phyloP scores from a whole-genome alignment of 2,113 vertebrate species.

The Rhipidura dahli region DNA sequence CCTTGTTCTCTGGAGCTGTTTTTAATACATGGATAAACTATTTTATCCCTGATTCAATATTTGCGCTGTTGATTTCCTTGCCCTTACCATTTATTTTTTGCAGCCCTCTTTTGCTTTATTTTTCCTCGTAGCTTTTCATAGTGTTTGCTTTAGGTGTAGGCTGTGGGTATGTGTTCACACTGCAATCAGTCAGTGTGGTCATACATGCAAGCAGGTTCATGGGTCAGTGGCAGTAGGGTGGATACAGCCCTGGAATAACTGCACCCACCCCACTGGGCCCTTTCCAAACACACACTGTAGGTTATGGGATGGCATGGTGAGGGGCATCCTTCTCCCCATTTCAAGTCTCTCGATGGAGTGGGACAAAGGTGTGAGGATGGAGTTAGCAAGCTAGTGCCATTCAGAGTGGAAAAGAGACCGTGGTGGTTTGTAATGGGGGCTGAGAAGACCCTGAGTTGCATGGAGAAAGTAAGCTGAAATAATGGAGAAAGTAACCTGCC shows the following conservation, averaged over 20 bases:
- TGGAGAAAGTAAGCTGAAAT: neutral
- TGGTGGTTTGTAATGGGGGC: neutral
- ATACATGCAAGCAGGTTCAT: neutral
- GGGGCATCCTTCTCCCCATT: neutral
- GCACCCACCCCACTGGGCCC: neutral
- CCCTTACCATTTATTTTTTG: conserved; percentile 19
- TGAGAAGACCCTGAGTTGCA: neutral
- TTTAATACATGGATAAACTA: conserved; percentile 29
- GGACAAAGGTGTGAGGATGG: neutral
- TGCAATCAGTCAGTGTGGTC: conserved; percentile 27
- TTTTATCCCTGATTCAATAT: conserved; percentile 64
- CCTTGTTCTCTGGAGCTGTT: neutral
- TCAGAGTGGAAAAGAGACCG: neutral
- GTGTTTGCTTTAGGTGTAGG: conserved; percentile 71
- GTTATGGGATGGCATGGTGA: neutral
- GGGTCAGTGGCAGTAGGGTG: conserved; percentile 22
- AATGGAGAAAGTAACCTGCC: neutral
- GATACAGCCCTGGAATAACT: neutral
- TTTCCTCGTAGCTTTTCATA: conserved; percentile 25
- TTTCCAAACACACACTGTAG: neutral
- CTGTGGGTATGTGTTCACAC: neutral
- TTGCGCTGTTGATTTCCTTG: conserved; percentile 49
- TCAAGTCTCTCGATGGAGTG: neutral
- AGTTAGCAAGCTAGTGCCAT: neutral
- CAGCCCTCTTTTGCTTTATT: conserved; percentile 3